Evolutionary conservation across 2,113 vertebrate genomes (phyloP).

Genomic region (Bagarius yarrelli): DNA sequence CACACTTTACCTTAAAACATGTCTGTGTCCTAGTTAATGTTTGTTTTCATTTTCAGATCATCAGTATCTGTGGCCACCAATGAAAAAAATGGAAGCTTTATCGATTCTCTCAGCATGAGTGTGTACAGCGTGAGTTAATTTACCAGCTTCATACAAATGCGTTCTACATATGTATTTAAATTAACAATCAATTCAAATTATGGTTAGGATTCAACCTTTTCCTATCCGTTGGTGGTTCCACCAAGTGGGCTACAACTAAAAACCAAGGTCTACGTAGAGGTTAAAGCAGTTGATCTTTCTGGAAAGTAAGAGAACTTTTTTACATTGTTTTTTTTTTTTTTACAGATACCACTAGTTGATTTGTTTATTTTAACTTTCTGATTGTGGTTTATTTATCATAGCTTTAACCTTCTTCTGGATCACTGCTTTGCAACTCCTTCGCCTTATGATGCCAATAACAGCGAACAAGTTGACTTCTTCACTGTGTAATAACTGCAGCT

Average conservation of each 20-base stretch:
- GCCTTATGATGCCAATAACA: conserved; percentile 57
- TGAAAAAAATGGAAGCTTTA: conserved; percentile 74
- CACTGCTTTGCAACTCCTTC: conserved; percentile 73
- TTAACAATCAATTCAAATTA: background rate
- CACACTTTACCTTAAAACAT: background rate
- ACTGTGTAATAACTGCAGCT: conserved; percentile 57
- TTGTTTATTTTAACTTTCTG: conserved; percentile 5
- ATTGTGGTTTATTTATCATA: conserved; percentile 48
- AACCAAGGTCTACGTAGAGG: conserved; percentile 68
- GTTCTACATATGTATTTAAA: background rate
- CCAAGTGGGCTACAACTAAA: conserved; percentile 64
- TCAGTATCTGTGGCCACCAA: conserved; percentile 74
- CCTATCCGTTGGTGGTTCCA: conserved; percentile 58
- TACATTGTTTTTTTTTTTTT: background rate
- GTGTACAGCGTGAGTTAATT: conserved; percentile 69
- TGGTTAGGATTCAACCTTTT: conserved; percentile 61
- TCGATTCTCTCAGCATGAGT: conserved; percentile 68
- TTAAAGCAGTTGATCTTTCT: conserved; percentile 71
- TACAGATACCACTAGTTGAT: background rate
- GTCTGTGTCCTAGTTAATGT: background rate
- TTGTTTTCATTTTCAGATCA: conserved; percentile 58
- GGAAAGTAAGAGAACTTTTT: conserved; percentile 67
- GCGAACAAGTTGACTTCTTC: conserved; percentile 65
- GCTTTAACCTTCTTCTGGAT: conserved; percentile 74
- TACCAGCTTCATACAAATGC: background rate